Evolutionary conservation across 2,113 vertebrate genomes (phyloP).

Genomic region (Seriola rivoliana): DNA sequence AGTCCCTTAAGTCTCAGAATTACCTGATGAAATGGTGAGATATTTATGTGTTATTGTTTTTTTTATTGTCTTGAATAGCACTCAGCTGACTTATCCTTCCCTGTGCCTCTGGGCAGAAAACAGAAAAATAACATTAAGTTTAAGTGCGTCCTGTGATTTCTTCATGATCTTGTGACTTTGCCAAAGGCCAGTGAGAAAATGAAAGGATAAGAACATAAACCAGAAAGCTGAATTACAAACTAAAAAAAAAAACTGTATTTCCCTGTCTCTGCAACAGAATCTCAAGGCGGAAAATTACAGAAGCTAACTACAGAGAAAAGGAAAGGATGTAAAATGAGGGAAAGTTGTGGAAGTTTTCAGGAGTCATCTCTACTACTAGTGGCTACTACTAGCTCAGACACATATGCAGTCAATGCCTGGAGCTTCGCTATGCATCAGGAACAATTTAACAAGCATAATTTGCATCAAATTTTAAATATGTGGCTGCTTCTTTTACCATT

Average conservation of each 20-base stretch:
- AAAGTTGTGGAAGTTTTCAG: constrained; percentile 11
- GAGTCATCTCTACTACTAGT: neutral
- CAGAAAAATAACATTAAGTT: constrained; percentile 6
- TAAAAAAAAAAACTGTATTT: constrained; percentile 40
- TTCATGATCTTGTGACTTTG: constrained; percentile 42
- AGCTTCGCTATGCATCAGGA: neutral
- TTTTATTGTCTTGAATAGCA: constrained; percentile 10
- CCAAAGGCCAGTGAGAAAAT: constrained; percentile 20
- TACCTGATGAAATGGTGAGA: neutral
- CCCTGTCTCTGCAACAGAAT: constrained; percentile 36
- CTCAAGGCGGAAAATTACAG: neutral
- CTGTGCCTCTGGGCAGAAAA: constrained; percentile 9
- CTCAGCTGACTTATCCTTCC: neutral
- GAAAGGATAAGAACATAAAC: neutral
- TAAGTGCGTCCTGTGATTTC: constrained; percentile 26
- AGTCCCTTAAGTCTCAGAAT: constrained; percentile 16
- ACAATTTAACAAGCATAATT: neutral
- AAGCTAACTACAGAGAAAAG: neutral
- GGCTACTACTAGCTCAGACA: neutral
- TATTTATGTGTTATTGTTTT: constrained; percentile 8
- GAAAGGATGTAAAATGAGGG: constrained; percentile 11
- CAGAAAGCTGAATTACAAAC: constrained; percentile 23
- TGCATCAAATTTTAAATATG: neutral
- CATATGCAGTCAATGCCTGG: neutral
- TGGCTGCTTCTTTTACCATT: too few relatives aligned